Percentiles rank a stretch among this genome's conserved stretches.
Evolutionary conservation across 2,797 vertebrate genomes (phyloP).

Genomic region (Liasis olivaceus): DNA sequence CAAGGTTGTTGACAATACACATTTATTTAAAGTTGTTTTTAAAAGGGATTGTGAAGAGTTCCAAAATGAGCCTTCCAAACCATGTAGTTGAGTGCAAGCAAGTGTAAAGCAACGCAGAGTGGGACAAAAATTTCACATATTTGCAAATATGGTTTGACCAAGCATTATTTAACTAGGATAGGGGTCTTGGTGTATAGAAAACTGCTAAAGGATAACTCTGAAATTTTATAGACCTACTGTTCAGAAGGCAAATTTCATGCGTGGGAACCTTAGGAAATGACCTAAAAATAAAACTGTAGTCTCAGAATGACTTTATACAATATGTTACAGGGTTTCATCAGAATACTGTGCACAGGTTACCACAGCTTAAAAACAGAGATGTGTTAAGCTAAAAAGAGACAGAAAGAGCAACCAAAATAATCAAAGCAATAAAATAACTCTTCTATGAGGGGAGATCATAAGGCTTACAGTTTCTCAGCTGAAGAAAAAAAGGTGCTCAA

Average conservation of each 20-base stretch:
- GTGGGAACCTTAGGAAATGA: background rate
- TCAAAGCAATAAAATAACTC: background rate
- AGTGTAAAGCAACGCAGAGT: background rate
- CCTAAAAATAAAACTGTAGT: background rate
- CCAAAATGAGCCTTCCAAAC: background rate
- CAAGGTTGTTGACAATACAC: background rate
- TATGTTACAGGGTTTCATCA: background rate
- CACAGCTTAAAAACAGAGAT: background rate
- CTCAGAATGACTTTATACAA: background rate
- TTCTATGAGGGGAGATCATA: background rate
- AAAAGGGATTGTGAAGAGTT: background rate
- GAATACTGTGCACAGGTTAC: background rate
- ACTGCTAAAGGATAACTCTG: background rate
- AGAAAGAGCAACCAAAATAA: background rate
- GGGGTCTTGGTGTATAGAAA: background rate
- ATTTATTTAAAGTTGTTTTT: background rate
- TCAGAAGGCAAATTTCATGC: background rate
- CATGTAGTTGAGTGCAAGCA: background rate
- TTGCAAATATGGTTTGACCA: background rate
- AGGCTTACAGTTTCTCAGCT: background rate
- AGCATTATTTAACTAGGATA: background rate
- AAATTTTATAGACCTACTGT: background rate
- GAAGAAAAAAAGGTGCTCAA: background rate
- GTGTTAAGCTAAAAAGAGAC: background rate
- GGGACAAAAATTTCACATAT: background rate